These are phyloP conservation scores for Pogonophryne albipinna DNA, from an alignment of 2,797 vertebrate genomes.

Conservation along the genomic window DNA sequence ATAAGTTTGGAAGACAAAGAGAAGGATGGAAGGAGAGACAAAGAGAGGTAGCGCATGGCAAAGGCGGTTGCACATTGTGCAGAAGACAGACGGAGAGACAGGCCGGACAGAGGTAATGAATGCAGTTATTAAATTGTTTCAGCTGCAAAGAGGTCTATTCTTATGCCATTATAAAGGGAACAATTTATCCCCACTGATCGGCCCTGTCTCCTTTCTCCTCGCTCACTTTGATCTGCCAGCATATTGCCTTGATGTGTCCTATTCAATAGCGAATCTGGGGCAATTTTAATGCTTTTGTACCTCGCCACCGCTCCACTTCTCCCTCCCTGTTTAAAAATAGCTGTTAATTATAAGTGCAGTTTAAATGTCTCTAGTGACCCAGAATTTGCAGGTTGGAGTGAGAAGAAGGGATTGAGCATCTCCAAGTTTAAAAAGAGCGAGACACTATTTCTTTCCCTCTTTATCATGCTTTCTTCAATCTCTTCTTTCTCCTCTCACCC, in stretches of 20 bases:
- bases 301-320: slow-evolving; percentile 99
- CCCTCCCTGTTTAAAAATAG: slow-evolving; percentile 99
- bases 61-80: slow-evolving; percentile 74
- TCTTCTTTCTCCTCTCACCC: slow-evolving; percentile 63
- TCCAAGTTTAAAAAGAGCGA: slow-evolving; percentile 88
- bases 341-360: slow-evolving; percentile 99
- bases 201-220: slow-evolving; percentile 95
- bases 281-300: slow-evolving; percentile 99
- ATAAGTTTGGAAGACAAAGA: slow-evolving; percentile 83
- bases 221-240: slow-evolving; percentile 99
- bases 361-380: slow-evolving; percentile 99
- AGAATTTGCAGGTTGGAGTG: slow-evolving; percentile 99
- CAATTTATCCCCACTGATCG: slow-evolving; percentile 99
- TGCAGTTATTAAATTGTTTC: slow-evolving; percentile 99
- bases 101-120: slow-evolving; percentile 96
- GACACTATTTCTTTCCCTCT: slow-evolving; percentile 74
- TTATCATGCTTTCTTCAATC: slow-evolving; percentile 78
- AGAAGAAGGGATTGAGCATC: slow-evolving; percentile 92
- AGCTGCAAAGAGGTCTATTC: slow-evolving; percentile 98
- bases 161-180: slow-evolving; percentile 99
- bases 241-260: slow-evolving; percentile 99
- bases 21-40: slow-evolving; percentile 82
- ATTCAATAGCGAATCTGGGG: slow-evolving; percentile 99
- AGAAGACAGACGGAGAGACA: slow-evolving; percentile 82
- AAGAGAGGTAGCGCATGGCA: slow-evolving; percentile 67